phyloP scores from a whole-genome alignment of 2,797 vertebrate genomes.

The Alosa sapidissima region DNA sequence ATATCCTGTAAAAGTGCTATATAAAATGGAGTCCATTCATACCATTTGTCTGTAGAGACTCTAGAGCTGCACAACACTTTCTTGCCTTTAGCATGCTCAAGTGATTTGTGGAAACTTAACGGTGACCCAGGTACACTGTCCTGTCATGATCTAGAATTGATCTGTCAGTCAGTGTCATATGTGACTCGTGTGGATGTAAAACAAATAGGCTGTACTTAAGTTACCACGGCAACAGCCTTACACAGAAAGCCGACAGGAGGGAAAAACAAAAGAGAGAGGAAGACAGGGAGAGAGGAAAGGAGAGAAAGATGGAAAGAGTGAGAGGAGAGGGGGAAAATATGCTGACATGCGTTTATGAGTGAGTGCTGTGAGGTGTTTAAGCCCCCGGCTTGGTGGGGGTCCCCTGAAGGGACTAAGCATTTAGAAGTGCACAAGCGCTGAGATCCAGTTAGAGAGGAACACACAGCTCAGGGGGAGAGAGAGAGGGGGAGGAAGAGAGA shows the following conservation, averaged over 20 bases:
- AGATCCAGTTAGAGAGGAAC: no score
- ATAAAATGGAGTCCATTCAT: background rate
- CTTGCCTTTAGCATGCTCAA: background rate
- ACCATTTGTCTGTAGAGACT: background rate
- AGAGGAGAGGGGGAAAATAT: no score
- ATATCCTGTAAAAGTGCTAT: background rate
- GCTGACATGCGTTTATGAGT: no score
- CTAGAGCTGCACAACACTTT: background rate
- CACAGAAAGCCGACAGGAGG: background rate
- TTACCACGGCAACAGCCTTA: background rate
- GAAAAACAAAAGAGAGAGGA: no score
- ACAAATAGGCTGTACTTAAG: background rate
- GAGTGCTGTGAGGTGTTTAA: no score
- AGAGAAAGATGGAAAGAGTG: no score
- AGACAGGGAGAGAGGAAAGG: background rate
- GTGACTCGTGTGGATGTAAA: background rate
- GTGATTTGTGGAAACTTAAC: background rate
- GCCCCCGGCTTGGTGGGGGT: no score
- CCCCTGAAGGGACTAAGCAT: no score
- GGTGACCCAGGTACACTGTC: no score
- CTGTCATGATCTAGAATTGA: background rate
- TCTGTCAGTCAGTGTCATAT: background rate
- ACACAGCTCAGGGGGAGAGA: background rate
- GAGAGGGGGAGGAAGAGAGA: background rate
- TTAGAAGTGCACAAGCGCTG: no score